phyloP scores from a whole-genome alignment of 1,140 invertebrate species.

The Gonioctena quinquepunctata region DNA sequence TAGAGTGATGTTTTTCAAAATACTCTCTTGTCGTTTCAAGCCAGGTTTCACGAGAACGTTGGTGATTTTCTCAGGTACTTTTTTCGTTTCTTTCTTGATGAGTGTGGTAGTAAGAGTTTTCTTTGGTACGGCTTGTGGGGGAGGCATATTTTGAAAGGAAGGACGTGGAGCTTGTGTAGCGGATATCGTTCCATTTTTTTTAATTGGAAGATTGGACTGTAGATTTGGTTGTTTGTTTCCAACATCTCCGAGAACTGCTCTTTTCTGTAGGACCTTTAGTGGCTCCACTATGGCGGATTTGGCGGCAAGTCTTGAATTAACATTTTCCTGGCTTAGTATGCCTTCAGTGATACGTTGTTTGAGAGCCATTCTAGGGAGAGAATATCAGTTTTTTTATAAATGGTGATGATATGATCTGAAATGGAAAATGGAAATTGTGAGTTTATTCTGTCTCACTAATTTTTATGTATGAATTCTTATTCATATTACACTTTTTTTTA shows the following conservation, averaged over 20 bases:
- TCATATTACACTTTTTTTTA: no score
- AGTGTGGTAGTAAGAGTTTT: background rate
- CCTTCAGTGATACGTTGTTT: conserved; percentile 4
- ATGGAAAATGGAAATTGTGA: no score
- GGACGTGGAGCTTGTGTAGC: background rate
- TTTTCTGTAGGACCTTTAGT: conserved; percentile 11
- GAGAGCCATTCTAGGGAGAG: conserved; percentile 25
- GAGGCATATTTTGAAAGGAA: conserved; percentile 3
- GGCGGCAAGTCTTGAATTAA: conserved; percentile 2
- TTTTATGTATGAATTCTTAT: no score
- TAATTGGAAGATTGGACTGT: background rate
- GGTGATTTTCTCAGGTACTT: background rate
- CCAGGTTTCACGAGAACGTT: background rate
- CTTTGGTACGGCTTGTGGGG: background rate
- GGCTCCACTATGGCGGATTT: conserved; percentile 9
- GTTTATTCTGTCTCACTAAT: no score
- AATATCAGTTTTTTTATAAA: no score
- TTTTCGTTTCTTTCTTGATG: background rate
- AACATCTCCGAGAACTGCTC: conserved; percentile 38
- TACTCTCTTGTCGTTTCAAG: conserved; percentile 12
- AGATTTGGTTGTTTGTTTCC: conserved; percentile 30
- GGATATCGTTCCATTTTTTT: conserved; percentile 11
- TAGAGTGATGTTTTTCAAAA: conserved; percentile 1
- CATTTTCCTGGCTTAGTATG: conserved; percentile 34
- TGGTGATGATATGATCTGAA: no score